Base-by-base conservation (phyloP, 2,797 vertebrate species). In the Chromobotia macracanthus region DNA sequence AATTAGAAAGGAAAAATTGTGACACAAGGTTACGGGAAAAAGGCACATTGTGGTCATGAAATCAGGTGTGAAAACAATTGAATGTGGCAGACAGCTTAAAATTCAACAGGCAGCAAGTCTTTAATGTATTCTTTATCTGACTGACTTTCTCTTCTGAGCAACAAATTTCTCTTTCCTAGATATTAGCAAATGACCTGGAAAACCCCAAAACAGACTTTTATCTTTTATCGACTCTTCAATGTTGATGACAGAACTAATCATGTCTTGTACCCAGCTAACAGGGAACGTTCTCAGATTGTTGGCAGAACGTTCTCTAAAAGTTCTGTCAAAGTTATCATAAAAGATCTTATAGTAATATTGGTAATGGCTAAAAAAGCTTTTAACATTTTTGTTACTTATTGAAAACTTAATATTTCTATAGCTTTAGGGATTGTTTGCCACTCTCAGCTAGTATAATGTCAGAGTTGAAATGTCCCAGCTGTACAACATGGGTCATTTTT, bases 1-100 rank as follows among this genome's bases (percentile, higher is more conserved):
- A 81, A 81, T 83, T 74, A 74, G 75, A 77, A 83, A 80, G 44
- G 38, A 53, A 25, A 77, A 50, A 51, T 74, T 64, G 28, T 67
- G 75, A 81, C 75, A 83, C 48, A 63, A 77, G 69, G 79, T 56
- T 67, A 67, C 25, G 65, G 15, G 48, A 31, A 48, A 48, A 61
- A 73, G 63, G 69, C 64, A 61, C 53, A 72, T 35, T n/a, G 67
- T 35, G 79, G 56, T 65, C 28, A 48, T 63, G 56, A 63, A 80
- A 66, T 61, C 55, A 70, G 46, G 10, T 15, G 72, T 73, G 55
- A 61, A 68, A 69, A 50, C 53, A 58, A 46, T n/a, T 76, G 48
- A 41, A 28, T 76, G 48, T 63, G 72, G 51, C 51, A 71, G 63
- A 46, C 60, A 73, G 28, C 11, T 72, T 55, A 64, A 41, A 68